Base-by-base conservation (phyloP, 2,113 vertebrate species). In the Megalops atlanticus region DNA sequence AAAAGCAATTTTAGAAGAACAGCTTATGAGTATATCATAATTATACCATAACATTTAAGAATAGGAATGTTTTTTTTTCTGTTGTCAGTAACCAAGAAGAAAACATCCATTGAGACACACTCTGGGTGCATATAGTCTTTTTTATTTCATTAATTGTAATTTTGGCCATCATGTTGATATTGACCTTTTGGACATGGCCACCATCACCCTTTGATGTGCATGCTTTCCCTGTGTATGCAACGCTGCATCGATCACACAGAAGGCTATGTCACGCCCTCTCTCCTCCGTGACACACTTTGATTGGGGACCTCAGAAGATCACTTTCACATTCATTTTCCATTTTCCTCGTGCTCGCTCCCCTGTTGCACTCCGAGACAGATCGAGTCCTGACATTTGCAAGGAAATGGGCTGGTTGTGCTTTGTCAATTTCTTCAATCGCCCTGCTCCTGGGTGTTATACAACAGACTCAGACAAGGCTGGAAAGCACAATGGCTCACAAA, bases 301-400 rank as follows among this genome's bases (percentile, higher is more conserved):
- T 88, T 89, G 74, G 81, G 82, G 4, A 52, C 11, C 79, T 82
- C 54, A 24, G 70, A 82, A 85, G 58, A 82, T 82, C 82, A 81
- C 83, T 87, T 89, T 77, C 83, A 83, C 85, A 87, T 91, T 68
- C 84, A 87, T 89, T 93, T 92, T 80, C 80, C 78, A 82, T 90
- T 85, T 88, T 83, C 79, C 80, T 81, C 85, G 86, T 77, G 79
- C 91, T 70, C 88, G 74, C 68, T 79, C 33, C 85, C 86, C 84
- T 90, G 89, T 89, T 91, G 84, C 83, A 79, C 85, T 82, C 79
- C 79, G 74, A 91, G 81, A 80, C 88, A 87, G 91, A 92, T 89
- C 91, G 83, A 89, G 82, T 92, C 89, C 91, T 94, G 90, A 91
- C 89, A 94, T 93, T 94, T 94, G 89, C 91, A 91, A 89, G 89